Evolutionary conservation across 2,888 invertebrate species (phyloP), one percentile per base, ranked within the genome.

Genomic region (Unio delphinus): DNA sequence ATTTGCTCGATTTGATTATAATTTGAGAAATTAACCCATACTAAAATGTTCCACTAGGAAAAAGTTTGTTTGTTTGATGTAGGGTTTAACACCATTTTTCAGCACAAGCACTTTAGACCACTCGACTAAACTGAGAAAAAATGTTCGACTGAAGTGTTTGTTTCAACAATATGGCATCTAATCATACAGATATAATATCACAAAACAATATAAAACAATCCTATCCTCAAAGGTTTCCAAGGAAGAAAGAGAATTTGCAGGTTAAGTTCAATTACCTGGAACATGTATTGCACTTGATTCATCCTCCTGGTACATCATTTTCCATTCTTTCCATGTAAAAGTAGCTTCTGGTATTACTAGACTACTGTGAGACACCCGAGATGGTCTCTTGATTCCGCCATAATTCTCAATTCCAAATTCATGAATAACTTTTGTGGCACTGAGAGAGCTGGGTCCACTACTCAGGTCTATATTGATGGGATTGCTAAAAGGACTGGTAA

Each of bases 261-360:
- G 23, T 3, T 20, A 55, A 65, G n/a, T 34, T 2, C 28, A 62
- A 73, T 74, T 84, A 93, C 95, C 95, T 85, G 94, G 93, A 83
- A 96, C 94, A 87, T 95, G 92, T 63, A 94, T 93, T 0, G 93
- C 78, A 80, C 90, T 93, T 0, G 93, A 93, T 77, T 92, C 92
- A 70, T 93, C 91, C 73, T 79, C 94, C 92, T 87, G 78, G 57
- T 88, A 83, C 82, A 95, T 93, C 95, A 96, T 96, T 86, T 95
- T 95, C 96, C 96, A 96, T 86, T 96, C 95, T 73, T 92, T 92
- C 96, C 96, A 96, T 64, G 93, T 92, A 83, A 95, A 95, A 4
- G 61, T 65, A 3, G 73, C 74, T 45, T 79, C 78, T 55, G 70
- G 71, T 15, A 70, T 68, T 20, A 70, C 68, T 34, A 73, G 76